These are phyloP conservation scores for Plebejus melissa DNA, from an alignment of 2,888 invertebrate genomes.

Conservation along the genomic window DNA sequence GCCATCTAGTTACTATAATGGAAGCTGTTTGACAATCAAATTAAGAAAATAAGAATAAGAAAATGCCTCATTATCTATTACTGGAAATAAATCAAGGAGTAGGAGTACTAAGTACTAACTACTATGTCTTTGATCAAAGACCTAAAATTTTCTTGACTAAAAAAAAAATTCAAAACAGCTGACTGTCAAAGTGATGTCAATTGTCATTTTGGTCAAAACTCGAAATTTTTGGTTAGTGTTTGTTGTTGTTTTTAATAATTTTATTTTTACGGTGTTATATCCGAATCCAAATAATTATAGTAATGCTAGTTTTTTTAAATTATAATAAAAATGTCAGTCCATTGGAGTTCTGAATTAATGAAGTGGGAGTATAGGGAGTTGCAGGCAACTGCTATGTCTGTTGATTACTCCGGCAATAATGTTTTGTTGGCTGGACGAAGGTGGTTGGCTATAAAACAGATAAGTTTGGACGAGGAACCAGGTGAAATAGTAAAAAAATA, in stretches of 20 bases:
- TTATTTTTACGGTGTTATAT: background rate
- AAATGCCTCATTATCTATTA: too few species aligned
- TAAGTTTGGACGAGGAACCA: constrained; percentile 84
- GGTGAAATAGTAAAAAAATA: constrained; percentile 86
- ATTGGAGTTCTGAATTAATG: constrained; percentile 74
- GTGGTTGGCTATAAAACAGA: constrained; percentile 86
- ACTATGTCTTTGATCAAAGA: too few species aligned
- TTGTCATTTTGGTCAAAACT: background rate
- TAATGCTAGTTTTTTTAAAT: constrained; percentile 3
- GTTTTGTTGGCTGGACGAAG: constrained; percentile 90
- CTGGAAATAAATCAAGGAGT: too few species aligned
- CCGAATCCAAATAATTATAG: background rate
- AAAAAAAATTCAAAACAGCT: background rate
- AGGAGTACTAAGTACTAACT: too few species aligned
- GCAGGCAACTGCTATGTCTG: constrained; percentile 95
- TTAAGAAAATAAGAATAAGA: too few species aligned
- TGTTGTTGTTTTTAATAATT: background rate
- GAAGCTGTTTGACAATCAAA: too few species aligned
- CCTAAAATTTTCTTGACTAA: background rate
- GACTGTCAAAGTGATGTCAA: constrained; percentile 1
- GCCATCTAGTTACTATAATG: too few species aligned
- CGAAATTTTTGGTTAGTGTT: background rate
- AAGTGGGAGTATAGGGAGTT: constrained; percentile 90
- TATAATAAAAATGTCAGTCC: constrained; percentile 57
- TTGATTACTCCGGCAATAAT: constrained; percentile 91